Percentiles rank a stretch among this genome's conserved stretches.
phyloP scores from a whole-genome alignment of 1,140 invertebrate species.

The Polyergus mexicanus region DNA sequence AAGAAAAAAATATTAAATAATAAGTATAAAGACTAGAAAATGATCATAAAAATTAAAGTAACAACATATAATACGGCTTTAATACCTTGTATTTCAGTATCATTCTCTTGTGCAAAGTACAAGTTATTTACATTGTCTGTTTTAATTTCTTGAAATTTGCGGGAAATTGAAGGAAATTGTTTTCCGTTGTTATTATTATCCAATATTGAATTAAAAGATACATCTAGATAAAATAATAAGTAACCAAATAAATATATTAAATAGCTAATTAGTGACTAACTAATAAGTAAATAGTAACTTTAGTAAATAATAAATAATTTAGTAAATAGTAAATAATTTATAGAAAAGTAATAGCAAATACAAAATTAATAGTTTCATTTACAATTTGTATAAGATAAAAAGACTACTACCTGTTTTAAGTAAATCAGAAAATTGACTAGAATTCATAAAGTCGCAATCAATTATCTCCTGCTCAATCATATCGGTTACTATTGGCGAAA shows the following conservation, averaged over 20 bases:
- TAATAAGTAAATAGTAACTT: background rate
- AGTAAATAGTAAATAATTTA: background rate
- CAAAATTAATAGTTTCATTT: background rate
- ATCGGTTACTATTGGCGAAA: background rate
- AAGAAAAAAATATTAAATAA: background rate
- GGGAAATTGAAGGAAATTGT: background rate
- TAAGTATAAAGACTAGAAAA: background rate
- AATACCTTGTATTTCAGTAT: background rate
- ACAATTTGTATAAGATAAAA: background rate
- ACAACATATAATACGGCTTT: background rate
- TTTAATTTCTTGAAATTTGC: background rate
- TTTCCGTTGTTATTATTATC: background rate
- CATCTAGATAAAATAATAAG: background rate
- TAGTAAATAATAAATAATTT: no score
- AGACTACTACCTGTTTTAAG: background rate
- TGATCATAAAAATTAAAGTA: background rate
- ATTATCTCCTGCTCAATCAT: background rate
- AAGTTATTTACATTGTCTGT: background rate
- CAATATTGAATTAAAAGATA: slow-evolving; percentile 2
- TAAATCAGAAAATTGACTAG: background rate
- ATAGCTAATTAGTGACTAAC: background rate
- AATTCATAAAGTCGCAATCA: background rate
- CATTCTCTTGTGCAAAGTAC: background rate
- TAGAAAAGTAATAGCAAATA: background rate
- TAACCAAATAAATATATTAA: background rate